A percentile compares a stretch with the other conserved stretches of the same genome.
These are phyloP conservation scores for Montipora capitata DNA, from an alignment of 92 coral and sea anemone genomes.

Conservation along the genomic window DNA sequence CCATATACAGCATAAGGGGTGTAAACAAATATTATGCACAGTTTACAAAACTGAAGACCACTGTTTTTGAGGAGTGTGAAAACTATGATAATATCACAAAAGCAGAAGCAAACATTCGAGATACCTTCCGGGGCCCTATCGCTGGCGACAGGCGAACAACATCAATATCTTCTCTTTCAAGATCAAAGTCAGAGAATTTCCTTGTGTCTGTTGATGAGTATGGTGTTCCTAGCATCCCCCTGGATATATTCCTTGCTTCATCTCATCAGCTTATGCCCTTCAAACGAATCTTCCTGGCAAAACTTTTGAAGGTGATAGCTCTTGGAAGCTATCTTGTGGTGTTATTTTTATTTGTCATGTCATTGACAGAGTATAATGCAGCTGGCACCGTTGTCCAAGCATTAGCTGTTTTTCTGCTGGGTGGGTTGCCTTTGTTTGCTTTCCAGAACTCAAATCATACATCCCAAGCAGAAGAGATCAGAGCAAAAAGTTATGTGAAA, in stretches of 20 bases:
- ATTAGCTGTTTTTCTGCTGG: conserved; percentile 80
- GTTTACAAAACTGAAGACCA: conserved; percentile 80
- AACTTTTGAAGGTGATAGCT: conserved; percentile 77
- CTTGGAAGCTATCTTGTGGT: conserved; percentile 78
- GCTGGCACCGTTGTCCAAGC: conserved; percentile 84
- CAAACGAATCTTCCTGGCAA: conserved; percentile 84
- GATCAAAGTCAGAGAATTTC: conserved; percentile 53
- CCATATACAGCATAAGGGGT: conserved; percentile 75
- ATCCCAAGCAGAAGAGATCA: conserved; percentile 60
- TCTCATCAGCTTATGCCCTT: conserved; percentile 81
- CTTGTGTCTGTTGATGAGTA: conserved; percentile 80
- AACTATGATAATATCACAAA: conserved; percentile 78
- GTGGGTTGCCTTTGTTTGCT: conserved; percentile 72
- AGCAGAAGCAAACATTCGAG: conserved; percentile 86
- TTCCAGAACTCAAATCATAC: conserved; percentile 50
- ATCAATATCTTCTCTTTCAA: conserved; percentile 65
- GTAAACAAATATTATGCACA: conserved; percentile 76
- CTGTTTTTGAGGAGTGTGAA: conserved; percentile 93
- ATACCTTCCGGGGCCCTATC: conserved; percentile 74
- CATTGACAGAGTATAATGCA: conserved; percentile 79
- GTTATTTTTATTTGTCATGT: conserved; percentile 91
- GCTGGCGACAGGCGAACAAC: conserved; percentile 51
- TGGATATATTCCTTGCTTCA: conserved; percentile 78
- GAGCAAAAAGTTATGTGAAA: conserved; percentile 68
- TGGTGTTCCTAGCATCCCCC: conserved; percentile 80